A percentile compares a stretch with the other conserved stretches of the same genome.
phyloP scores from a whole-genome alignment of 2,113 vertebrate species.

The Pelecanoides urinatrix region DNA sequence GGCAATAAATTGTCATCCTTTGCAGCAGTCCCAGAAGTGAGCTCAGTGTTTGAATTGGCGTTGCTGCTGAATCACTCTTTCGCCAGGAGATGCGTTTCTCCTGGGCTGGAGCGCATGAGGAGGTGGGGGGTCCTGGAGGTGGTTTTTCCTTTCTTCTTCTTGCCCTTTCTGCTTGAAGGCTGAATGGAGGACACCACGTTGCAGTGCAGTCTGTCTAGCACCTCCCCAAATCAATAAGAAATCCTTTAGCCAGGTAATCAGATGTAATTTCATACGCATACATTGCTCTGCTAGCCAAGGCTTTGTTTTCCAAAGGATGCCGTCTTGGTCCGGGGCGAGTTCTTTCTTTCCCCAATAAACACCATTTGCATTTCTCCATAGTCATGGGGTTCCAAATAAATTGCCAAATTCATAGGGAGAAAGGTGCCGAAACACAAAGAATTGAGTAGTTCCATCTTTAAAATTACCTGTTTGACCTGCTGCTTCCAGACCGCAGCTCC shows the following conservation, averaged over 20 bases:
- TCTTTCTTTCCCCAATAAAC: not conserved
- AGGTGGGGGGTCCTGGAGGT: not conserved
- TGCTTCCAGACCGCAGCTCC: not conserved
- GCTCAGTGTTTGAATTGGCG: slow-evolving; percentile 25
- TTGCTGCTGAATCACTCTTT: not conserved
- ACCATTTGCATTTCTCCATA: not conserved
- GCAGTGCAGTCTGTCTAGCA: not conserved
- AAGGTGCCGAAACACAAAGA: not conserved
- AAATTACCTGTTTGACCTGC: slow-evolving; percentile 47
- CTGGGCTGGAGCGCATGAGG: not conserved
- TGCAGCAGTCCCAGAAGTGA: slow-evolving; percentile 45
- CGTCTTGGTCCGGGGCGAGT: not conserved
- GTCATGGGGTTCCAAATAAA: not conserved
- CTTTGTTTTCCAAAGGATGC: not conserved
- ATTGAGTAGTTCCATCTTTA: not conserved
- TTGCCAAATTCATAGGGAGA: not conserved
- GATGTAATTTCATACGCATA: not conserved
- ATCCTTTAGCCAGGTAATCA: not conserved
- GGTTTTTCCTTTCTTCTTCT: not conserved
- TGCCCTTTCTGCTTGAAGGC: not conserved
- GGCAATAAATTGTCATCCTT: slow-evolving; percentile 46
- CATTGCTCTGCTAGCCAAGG: not conserved
- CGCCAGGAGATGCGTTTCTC: not conserved
- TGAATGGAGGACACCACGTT: accelerated
- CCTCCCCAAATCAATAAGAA: not conserved